Evolutionary conservation across 30 jellyfish, hydroid and myxozoan genomes (phyloP).

Genomic region (Nemopilema nomurai): DNA sequence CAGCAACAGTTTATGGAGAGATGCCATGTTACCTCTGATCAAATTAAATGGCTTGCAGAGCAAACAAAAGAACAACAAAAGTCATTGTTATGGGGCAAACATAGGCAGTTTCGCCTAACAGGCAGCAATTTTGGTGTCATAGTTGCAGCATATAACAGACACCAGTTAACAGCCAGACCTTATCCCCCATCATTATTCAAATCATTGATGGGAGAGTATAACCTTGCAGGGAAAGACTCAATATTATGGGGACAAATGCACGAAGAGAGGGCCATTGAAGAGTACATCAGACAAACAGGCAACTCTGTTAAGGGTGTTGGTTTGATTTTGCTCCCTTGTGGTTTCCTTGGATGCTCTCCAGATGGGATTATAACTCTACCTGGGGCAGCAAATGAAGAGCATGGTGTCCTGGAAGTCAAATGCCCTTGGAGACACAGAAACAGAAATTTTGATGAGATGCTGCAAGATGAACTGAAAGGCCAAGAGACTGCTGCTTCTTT

Average conservation of each 20-base stretch:
- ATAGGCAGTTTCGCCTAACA: constrained; percentile 3
- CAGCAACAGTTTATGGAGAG: neutral
- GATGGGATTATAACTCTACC: neutral
- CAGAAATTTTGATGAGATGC: neutral
- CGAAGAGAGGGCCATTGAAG: neutral
- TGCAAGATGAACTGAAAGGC: neutral
- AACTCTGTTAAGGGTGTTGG: neutral
- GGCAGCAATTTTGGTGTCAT: constrained; percentile 14
- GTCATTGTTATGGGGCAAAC: neutral
- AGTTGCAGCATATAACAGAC: constrained; percentile 6
- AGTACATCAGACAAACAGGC: neutral
- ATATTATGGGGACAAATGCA: constrained; percentile 30
- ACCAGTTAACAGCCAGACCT: neutral
- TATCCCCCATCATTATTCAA: constrained; percentile 12
- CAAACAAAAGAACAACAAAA: neutral
- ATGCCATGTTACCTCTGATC: constrained; percentile 11
- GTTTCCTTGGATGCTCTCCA: neutral
- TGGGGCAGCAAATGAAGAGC: constrained; percentile 51
- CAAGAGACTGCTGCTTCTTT: neutral
- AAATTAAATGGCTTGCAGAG: constrained; percentile 6
- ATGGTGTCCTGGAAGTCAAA: neutral
- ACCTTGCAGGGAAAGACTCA: constrained; percentile 5
- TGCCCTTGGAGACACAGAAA: neutral
- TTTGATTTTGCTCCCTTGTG: neutral
- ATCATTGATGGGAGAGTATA: constrained; percentile 3